Evolutionary conservation across 2,888 invertebrate genomes (phyloP), one percentile per base, ranked within the genome.

Genomic region (Biston stratarius): DNA sequence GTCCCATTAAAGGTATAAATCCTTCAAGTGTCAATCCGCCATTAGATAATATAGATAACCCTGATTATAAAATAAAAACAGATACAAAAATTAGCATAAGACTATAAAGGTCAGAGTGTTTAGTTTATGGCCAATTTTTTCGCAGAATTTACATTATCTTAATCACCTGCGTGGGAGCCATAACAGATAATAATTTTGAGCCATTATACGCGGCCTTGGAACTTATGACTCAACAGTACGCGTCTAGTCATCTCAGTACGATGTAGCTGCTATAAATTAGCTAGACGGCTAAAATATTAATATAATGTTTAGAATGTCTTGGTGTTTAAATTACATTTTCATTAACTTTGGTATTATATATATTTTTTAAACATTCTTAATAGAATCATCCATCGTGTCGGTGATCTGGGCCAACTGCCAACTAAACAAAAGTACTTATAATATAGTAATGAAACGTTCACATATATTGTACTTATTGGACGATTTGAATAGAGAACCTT

Each of bases 131-230:
- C 63, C 59, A 70, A 70, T 57, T 64, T 70, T 66, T 73, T 71
- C 73, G 75, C 71, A 71, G 73, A 77, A 77, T 75, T 66, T 69
- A 73, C 70, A 76, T 74, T 77, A 76, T 73, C 71, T 74, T 73
- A 77, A 77, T 79, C 74, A 76, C 75, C 74, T 75, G 80, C 77
- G 81, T 83, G 79, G 80, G 83, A 77, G 81, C 73, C 65, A 61
- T 74, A 71, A 65, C 67, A 69, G 68, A 73, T 73, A 75, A 80
- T 79, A 78, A 79, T 77, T 70, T 74, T 67, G 58, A 74, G 77
- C 74, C 75, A 81, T 81, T 80, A 83, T 72, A 70, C 40, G 72
- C 75, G 79, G 73, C 78, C 78, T 80, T 77, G 78, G 68, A 64
- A 64, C 58, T 70, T 69, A 68, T 77, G 75, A 79, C 66, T 78